Conservation (phyloP, 2,888 invertebrate genomes). For the Lasioglossum zephyrum region DNA sequence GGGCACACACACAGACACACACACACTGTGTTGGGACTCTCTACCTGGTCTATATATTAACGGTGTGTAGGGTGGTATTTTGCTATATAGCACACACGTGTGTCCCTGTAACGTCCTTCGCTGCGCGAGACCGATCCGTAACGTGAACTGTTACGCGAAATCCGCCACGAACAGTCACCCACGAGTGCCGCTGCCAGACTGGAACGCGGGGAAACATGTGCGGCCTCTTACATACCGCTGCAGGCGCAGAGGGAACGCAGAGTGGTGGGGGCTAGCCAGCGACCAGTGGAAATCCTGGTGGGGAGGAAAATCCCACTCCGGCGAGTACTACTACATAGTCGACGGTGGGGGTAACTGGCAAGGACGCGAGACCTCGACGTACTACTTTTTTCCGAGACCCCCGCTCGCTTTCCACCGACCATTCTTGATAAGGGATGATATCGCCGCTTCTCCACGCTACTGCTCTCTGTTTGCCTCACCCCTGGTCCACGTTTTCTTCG, state of each 20-base stretch:
- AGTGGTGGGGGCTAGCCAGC: slow-evolving; percentile 39
- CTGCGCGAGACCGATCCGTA: slow-evolving; percentile 30
- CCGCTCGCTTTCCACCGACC: slow-evolving; percentile 18
- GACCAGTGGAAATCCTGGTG: neutral
- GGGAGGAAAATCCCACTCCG: slow-evolving; percentile 40
- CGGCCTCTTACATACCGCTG: slow-evolving; percentile 80
- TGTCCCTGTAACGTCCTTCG: slow-evolving; percentile 46
- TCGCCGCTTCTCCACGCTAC: neutral
- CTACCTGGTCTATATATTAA: neutral
- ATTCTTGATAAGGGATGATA: slow-evolving; percentile 39
- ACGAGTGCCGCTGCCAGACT: slow-evolving; percentile 83
- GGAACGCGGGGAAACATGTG: slow-evolving; percentile 82
- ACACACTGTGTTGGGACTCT: neutral
- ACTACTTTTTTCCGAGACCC: slow-evolving; percentile 33
- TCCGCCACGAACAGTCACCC: slow-evolving; percentile 69
- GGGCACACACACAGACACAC: slow-evolving; percentile 20
- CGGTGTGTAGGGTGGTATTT: slow-evolving; percentile 15
- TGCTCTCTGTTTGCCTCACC: neutral
- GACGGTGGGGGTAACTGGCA: slow-evolving; percentile 53
- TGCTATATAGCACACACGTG: slow-evolving; percentile 35
- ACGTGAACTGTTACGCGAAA: slow-evolving; percentile 34
- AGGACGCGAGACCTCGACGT: slow-evolving; percentile 62
- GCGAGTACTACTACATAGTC: neutral
- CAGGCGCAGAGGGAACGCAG: slow-evolving; percentile 59
- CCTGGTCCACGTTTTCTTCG: neutral